These are phyloP conservation scores for Guaruba guarouba DNA, from an alignment of 2,113 vertebrate genomes.

Conservation along the genomic window DNA sequence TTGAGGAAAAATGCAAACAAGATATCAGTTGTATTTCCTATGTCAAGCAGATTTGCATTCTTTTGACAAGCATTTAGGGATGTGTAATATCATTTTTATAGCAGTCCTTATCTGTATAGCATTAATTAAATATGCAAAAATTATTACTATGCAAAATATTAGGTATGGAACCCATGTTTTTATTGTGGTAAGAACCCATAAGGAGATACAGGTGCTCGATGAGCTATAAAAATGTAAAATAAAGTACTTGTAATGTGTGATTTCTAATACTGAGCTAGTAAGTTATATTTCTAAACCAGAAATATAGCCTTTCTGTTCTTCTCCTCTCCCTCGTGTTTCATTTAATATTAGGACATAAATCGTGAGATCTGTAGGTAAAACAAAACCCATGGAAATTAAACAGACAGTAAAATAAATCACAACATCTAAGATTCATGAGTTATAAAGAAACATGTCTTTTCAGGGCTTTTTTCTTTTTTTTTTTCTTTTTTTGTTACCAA, in stretches of 20 bases:
- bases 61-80: not conserved
- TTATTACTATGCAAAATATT: not conserved
- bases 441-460: not conserved
- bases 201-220: not conserved
- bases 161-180: not conserved
- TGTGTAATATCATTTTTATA: not conserved
- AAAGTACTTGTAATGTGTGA: not conserved
- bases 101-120: not conserved
- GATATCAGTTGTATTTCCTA: not conserved
- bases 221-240: not conserved
- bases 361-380: not conserved
- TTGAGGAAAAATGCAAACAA: not conserved
- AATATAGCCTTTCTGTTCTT: not conserved
- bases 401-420: not conserved
- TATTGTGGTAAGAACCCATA: not conserved
- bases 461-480: not conserved
- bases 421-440: fast-evolving
- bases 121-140: not conserved
- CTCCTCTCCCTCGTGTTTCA: not conserved
- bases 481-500: not conserved
- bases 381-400: not conserved
- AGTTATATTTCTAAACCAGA: not conserved
- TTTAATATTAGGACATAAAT: not conserved
- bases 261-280: not conserved
- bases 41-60: not conserved